Conservation (phyloP, 2,888 invertebrate species). For the Drosophila kanekoi region DNA sequence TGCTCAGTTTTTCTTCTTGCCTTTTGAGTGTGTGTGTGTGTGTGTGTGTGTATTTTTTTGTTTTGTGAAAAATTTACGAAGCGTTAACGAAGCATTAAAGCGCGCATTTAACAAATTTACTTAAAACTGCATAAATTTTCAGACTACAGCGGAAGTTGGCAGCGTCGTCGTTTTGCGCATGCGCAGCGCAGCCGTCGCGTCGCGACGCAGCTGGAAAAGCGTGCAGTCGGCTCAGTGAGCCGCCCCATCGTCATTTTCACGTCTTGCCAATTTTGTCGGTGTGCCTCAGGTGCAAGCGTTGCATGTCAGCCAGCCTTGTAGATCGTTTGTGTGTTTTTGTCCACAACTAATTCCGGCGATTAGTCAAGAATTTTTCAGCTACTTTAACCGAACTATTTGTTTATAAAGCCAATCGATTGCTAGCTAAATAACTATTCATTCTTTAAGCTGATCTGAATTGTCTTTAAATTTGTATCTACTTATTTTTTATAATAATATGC, state of each 20-base stretch:
- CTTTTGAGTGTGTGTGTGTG: background rate
- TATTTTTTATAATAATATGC: too few relatives aligned
- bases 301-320: conserved; percentile 10
- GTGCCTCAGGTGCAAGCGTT: conserved; percentile 14
- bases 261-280: conserved; percentile 43
- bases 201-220: conserved; percentile 45
- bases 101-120: conserved; percentile 84
- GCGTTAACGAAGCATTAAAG: conserved; percentile 84
- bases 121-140: conserved; percentile 82
- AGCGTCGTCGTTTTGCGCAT: conserved; percentile 34
- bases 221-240: conserved; percentile 40
- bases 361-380: background rate
- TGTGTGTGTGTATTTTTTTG: conserved; percentile 24
- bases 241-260: conserved; percentile 56
- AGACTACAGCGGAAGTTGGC: conserved; percentile 59
- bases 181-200: conserved; percentile 31
- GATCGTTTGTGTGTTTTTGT: conserved; percentile 1
- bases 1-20: conserved; percentile 47
- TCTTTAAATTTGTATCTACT: too few relatives aligned
- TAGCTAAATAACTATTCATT: too few relatives aligned
- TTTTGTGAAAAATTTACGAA: conserved; percentile 81
- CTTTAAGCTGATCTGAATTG: too few relatives aligned
- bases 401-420: too few relatives aligned
- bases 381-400: background rate
- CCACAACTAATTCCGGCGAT: background rate